Evolutionary conservation across 2,888 invertebrate genomes (phyloP).

Genomic region (Amphipoea lucens): DNA sequence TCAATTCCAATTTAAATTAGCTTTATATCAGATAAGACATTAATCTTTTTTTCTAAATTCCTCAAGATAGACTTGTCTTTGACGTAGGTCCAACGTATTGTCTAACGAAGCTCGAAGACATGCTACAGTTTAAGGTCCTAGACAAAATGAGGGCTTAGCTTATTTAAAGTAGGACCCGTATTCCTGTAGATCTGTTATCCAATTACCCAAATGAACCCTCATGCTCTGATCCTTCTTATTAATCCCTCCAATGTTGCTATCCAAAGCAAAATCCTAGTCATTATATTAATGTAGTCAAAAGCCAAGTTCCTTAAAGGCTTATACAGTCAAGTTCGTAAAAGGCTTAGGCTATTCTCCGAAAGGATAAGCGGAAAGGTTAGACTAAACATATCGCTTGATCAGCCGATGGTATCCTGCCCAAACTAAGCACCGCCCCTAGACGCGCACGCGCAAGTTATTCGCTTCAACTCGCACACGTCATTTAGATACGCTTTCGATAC

Average conservation of each 20-base stretch:
- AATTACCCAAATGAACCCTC: background rate
- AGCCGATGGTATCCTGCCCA: constrained; percentile 62
- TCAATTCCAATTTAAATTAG: constrained; percentile 29
- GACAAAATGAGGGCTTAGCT: background rate
- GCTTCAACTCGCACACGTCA: constrained; percentile 55
- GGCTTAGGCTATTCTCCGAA: constrained; percentile 13
- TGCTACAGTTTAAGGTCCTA: background rate
- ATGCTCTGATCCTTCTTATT: background rate
- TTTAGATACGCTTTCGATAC: constrained; percentile 65
- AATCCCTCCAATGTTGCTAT: constrained; percentile 31
- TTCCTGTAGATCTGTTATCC: background rate
- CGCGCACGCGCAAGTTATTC: constrained; percentile 50
- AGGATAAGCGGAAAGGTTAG: constrained; percentile 41
- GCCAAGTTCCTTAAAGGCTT: constrained; percentile 29
- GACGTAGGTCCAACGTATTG: background rate
- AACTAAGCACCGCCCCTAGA: constrained; percentile 57
- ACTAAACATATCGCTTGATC: constrained; percentile 60
- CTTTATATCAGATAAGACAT: constrained; percentile 1
- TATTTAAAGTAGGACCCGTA: background rate
- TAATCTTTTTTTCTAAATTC: background rate
- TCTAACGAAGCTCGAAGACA: constrained; percentile 6
- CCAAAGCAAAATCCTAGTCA: constrained; percentile 34
- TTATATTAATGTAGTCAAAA: constrained; percentile 34
- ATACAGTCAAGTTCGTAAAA: background rate
- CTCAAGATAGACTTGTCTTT: background rate